These are phyloP conservation scores for Phrynocephalus guinanensis DNA, from an alignment of 2,797 vertebrate genomes.

Conservation along the genomic window DNA sequence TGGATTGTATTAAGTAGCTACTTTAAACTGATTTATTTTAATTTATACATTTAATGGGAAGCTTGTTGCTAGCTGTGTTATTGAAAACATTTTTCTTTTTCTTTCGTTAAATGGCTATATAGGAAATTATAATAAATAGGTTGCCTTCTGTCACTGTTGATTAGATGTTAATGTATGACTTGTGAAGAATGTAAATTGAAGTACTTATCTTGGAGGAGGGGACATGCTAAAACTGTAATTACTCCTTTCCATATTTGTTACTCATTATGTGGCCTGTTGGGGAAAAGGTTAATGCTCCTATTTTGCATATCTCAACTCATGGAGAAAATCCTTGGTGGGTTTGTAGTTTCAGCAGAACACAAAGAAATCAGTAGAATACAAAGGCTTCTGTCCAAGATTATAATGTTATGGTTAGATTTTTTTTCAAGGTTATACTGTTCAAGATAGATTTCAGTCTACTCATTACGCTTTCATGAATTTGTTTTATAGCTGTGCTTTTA, in stretches of 20 bases:
- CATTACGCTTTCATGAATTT: not conserved
- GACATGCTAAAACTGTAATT: not conserved
- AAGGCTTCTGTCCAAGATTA: not conserved
- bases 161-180: not conserved
- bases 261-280: not conserved
- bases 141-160: constrained; percentile 11
- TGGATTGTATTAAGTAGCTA: constrained; percentile 3
- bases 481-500: not conserved
- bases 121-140: not conserved
- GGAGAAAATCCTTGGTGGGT: not conserved
- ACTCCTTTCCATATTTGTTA: constrained; percentile 4
- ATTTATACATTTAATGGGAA: not conserved
- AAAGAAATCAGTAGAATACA: not conserved
- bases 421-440: not conserved
- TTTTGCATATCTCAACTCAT: constrained; percentile 21
- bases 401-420: not conserved
- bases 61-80: not conserved
- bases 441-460: not conserved
- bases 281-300: not conserved
- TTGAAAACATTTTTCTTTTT: not conserved
- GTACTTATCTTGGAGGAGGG: not conserved
- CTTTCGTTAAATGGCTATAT: not conserved
- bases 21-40: constrained; percentile 6
- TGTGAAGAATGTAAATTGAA: constrained; percentile 17
- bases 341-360: not conserved